Evolutionary conservation across 2,113 vertebrate genomes (phyloP).

Genomic region (Athene noctua): DNA sequence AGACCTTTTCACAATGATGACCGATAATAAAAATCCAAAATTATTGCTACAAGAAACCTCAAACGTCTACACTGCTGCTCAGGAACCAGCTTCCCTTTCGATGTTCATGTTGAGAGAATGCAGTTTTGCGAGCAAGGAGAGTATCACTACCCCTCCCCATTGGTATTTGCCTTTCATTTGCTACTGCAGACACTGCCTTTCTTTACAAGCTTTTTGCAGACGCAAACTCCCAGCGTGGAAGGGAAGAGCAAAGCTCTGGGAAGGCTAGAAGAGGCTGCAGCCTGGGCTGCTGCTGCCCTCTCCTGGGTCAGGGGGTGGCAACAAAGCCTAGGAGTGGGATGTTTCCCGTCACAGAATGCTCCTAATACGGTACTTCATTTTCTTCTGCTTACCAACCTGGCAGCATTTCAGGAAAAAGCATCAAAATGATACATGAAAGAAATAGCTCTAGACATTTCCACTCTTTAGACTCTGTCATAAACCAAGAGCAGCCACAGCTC

Average conservation of each 20-base stretch:
- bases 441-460: not conserved
- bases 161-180: not conserved
- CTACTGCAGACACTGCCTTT: not conserved
- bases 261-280: not conserved
- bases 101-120: fast-evolving
- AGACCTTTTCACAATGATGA: not conserved
- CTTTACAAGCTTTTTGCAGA: not conserved
- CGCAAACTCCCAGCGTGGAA: fast-evolving
- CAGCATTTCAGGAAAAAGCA: not conserved
- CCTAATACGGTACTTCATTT: not conserved
- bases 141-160: not conserved
- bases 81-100: not conserved
- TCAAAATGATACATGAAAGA: not conserved
- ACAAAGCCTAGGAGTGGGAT: not conserved
- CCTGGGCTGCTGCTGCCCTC: constrained; percentile 47
- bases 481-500: not conserved
- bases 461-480: not conserved
- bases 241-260: not conserved
- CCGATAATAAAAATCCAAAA: not conserved
- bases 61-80: not conserved
- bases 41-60: not conserved
- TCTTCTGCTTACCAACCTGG: not conserved
- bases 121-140: not conserved
- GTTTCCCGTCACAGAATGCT: not conserved
- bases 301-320: constrained; percentile 15